phyloP scores from a whole-genome alignment of 2,888 invertebrate genomes.

The Ennomos fuscantarius region DNA sequence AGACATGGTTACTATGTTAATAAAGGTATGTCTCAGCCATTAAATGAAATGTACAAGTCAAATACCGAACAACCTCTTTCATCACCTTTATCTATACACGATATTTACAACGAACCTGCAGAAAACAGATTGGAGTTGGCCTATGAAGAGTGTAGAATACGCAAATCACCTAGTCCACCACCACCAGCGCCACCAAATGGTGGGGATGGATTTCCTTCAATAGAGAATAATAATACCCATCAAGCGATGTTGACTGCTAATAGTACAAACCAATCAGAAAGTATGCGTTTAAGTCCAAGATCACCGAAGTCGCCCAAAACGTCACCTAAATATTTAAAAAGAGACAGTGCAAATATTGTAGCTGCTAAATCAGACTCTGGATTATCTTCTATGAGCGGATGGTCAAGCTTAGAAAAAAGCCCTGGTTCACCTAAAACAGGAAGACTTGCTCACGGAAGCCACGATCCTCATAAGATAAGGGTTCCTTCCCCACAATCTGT shows the following conservation, averaged over 20 bases:
- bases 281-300: constrained; percentile 87
- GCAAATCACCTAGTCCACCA: constrained; percentile 89
- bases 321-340: constrained; percentile 88
- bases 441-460: constrained; percentile 66
- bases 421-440: constrained; percentile 91
- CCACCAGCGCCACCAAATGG: constrained; percentile 92
- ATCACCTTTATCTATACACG: constrained; percentile 87
- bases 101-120: constrained; percentile 85
- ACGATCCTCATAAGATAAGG: constrained; percentile 74
- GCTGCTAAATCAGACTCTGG: constrained; percentile 94
- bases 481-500: constrained; percentile 70
- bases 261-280: constrained; percentile 64
- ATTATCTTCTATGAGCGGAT: constrained; percentile 94
- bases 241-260: constrained; percentile 67
- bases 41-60: constrained; percentile 82
- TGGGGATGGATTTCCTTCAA: constrained; percentile 75
- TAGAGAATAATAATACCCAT: constrained; percentile 68
- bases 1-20: constrained; percentile 70
- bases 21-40: constrained; percentile 67
- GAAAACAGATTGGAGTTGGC: constrained; percentile 75
- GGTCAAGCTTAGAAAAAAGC: constrained; percentile 94
- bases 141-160: constrained; percentile 77
- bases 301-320: constrained; percentile 90
- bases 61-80: constrained; percentile 76
- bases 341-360: constrained; percentile 86